A percentile compares a stretch with the other conserved stretches of the same genome.
Evolutionary conservation across 2,113 vertebrate genomes (phyloP).

Genomic region (Cephalopholis sonnerati): DNA sequence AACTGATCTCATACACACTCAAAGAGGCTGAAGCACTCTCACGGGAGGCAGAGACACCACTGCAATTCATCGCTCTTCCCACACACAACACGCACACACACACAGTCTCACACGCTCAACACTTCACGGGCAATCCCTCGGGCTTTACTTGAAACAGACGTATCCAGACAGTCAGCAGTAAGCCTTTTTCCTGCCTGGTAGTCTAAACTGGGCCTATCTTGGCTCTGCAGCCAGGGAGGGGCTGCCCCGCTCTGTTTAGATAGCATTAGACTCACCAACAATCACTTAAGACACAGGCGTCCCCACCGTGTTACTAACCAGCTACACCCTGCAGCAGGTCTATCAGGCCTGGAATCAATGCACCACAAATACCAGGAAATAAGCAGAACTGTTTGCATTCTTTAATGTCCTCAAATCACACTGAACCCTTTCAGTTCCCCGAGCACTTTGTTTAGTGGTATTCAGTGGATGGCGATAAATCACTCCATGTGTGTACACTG

Average conservation of each 20-base stretch:
- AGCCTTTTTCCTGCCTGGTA: constrained; percentile 54
- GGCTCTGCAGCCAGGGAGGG: constrained; percentile 69
- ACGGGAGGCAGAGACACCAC: background rate
- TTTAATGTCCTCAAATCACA: constrained; percentile 11
- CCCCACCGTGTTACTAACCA: background rate
- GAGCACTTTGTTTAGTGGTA: constrained; percentile 6
- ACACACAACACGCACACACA: constrained; percentile 26
- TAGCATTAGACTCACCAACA: constrained; percentile 64
- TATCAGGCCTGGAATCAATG: constrained; percentile 57
- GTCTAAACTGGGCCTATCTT: constrained; percentile 69
- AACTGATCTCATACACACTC: constrained; percentile 6
- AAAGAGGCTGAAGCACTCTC: constrained; percentile 31
- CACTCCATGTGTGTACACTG: constrained; percentile 15
- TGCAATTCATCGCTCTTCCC: constrained; percentile 3
- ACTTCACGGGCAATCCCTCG: constrained; percentile 42
- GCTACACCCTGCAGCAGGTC: constrained; percentile 49
- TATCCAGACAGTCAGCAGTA: constrained; percentile 53
- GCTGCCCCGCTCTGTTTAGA: constrained; percentile 61
- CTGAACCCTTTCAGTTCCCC: constrained; percentile 14
- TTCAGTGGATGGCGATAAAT: constrained; percentile 21
- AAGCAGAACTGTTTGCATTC: constrained; percentile 8
- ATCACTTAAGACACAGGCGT: constrained; percentile 56
- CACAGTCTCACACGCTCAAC: constrained; percentile 18
- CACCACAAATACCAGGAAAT: constrained; percentile 55
- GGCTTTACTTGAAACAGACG: constrained; percentile 59